Evolutionary conservation across 2,888 invertebrate species (phyloP).

Genomic region (Synanthedon formicaeformis): DNA sequence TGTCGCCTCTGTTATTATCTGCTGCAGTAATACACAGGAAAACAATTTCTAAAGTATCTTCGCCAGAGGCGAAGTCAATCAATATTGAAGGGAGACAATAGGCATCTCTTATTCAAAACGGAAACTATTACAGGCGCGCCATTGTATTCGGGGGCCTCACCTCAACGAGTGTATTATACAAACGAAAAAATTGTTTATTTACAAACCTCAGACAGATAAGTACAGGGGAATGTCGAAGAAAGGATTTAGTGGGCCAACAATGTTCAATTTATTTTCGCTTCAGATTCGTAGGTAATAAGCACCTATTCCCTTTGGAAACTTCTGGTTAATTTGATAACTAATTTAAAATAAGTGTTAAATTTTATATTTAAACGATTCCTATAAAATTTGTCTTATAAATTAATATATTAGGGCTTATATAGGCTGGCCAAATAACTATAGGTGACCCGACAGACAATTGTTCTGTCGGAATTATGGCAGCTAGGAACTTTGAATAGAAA

Average conservation of each 20-base stretch:
- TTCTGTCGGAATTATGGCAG: too few species aligned
- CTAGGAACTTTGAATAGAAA: too few species aligned
- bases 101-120: slow-evolving; percentile 64
- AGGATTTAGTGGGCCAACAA: slow-evolving; percentile 16
- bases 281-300: too few species aligned
- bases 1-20: neutral
- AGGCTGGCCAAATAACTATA: too few species aligned
- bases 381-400: too few species aligned
- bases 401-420: too few species aligned
- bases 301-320: too few species aligned
- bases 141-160: slow-evolving; percentile 61
- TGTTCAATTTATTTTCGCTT: too few species aligned
- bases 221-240: slow-evolving; percentile 35
- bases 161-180: slow-evolving; percentile 60
- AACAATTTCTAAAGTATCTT: slow-evolving; percentile 28
- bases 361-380: too few species aligned
- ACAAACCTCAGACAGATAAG: slow-evolving; percentile 48
- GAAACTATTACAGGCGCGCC: slow-evolving; percentile 63
- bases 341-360: too few species aligned
- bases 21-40: slow-evolving; percentile 25
- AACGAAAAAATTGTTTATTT: slow-evolving; percentile 63
- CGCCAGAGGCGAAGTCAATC: slow-evolving; percentile 40
- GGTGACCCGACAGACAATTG: too few species aligned
- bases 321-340: too few species aligned
- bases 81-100: slow-evolving; percentile 63